Base-by-base conservation (phyloP, 2,113 vertebrate species). In the Platichthys stellatus region DNA sequence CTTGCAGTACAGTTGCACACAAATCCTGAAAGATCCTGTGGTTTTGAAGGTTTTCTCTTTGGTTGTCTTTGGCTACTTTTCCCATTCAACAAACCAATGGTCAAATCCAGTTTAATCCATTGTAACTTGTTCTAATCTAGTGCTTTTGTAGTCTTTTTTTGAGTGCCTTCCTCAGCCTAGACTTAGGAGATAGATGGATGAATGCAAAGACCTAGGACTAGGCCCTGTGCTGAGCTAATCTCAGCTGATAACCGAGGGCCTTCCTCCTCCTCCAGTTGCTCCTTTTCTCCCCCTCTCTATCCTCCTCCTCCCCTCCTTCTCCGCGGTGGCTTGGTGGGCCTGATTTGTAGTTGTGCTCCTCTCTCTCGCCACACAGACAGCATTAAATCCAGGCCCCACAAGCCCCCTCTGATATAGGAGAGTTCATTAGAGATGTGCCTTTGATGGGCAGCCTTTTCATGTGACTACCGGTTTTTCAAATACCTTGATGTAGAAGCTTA, bases 351-450 rank as follows among this genome's bases (percentile, higher is more conserved):
- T 93, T 94, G 93, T 95, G 92, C 94, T 95, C 95, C 96, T 84
- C 88, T 97, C 80, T 97, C 96, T 85, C 80, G 31, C 74, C 77
- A 60, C 94, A 94, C 95, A 95, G 95, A 95, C 95, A 94, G 96
- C 96, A 97, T 97, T 97, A 97, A 97, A 97, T 95, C 96, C 95
- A 94, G 94, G 84, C 72, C 91, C 85, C 88, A 87, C 92, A 83
- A 91, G 85, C 90, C 92, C 92, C 96, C 92, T 96, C 96, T 96
- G 97, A 99, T 97, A 97, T 93, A 94, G 88, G 91, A 93, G 97
- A 98, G 97, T 99, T 98, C 97, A 99, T 99, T 99, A 99, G 96
- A 98, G 97, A 98, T 98, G 97, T 96, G 96, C 96, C 97, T 99
- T 99, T 98, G 98, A 99, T 98, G 97, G 96, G 96, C 95, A 95